Percentiles rank a stretch among this genome's conserved stretches.
Evolutionary conservation across 2,888 invertebrate species (phyloP).

Genomic region (Thymelicus acteon): DNA sequence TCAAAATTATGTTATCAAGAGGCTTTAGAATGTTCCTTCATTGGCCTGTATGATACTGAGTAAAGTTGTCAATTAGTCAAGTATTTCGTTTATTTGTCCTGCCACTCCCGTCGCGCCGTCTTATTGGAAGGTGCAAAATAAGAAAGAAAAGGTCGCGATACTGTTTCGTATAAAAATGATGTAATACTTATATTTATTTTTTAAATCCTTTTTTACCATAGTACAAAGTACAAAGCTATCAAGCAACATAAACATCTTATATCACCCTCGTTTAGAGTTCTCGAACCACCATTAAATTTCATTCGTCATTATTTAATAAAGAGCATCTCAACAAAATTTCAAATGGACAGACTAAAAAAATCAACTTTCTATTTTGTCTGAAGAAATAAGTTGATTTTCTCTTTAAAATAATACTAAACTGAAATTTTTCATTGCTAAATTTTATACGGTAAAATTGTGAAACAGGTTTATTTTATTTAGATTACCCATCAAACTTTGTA

Average conservation of each 20-base stretch:
- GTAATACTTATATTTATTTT: not conserved
- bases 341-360: not conserved
- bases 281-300: not conserved
- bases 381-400: too few relatives aligned
- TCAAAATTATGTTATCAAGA: too few relatives aligned
- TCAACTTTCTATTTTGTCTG: too few relatives aligned
- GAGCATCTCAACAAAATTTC: not conserved
- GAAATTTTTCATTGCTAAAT: too few relatives aligned
- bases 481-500: too few relatives aligned
- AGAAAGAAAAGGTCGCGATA: not conserved
- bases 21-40: too few relatives aligned
- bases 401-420: too few relatives aligned
- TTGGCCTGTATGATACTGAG: too few relatives aligned
- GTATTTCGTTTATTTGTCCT: conserved; percentile 25
- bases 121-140: conserved; percentile 29
- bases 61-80: too few relatives aligned
- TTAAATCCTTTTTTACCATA: not conserved
- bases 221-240: not conserved
- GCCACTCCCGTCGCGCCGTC: conserved; percentile 4
- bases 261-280: not conserved
- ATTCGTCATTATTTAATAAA: not conserved
- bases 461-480: too few relatives aligned
- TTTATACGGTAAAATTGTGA: too few relatives aligned
- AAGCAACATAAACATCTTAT: not conserved
- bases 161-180: conserved; percentile 1